A percentile compares a stretch with the other conserved stretches of the same genome.
Conservation (phyloP, 2,113 vertebrate genomes). For the Talpa occidentalis region DNA sequence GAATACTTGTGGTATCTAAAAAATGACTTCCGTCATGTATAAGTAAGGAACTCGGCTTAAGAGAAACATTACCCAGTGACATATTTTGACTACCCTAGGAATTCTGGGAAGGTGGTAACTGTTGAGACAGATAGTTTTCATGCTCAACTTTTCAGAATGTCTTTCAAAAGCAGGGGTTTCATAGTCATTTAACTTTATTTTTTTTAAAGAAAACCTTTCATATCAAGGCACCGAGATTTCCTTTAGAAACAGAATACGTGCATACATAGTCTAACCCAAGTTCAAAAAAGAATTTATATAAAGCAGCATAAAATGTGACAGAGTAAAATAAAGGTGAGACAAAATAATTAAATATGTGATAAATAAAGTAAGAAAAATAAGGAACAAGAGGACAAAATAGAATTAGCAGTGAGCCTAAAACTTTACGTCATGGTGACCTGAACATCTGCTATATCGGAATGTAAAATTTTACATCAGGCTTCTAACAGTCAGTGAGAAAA, state of each 20-base stretch:
- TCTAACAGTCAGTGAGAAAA: background rate
- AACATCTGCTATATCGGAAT: background rate
- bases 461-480: background rate
- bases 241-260: background rate
- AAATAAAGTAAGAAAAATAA: constrained; percentile 21
- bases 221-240: background rate
- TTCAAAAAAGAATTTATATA: background rate
- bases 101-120: background rate
- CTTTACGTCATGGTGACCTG: background rate
- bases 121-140: background rate
- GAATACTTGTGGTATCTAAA: background rate
- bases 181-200: background rate
- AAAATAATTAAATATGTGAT: background rate
- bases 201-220: background rate
- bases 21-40: background rate
- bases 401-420: background rate
- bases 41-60: background rate
- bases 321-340: background rate
- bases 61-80: background rate
- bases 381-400: background rate
- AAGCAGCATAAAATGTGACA: background rate
- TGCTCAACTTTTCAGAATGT: constrained; percentile 8
- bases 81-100: background rate
- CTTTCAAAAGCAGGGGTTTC: constrained; percentile 39
- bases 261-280: background rate